These are phyloP conservation scores for Hypomecis atomaria DNA, from an alignment of 2,888 invertebrate species.

Conservation along the genomic window DNA sequence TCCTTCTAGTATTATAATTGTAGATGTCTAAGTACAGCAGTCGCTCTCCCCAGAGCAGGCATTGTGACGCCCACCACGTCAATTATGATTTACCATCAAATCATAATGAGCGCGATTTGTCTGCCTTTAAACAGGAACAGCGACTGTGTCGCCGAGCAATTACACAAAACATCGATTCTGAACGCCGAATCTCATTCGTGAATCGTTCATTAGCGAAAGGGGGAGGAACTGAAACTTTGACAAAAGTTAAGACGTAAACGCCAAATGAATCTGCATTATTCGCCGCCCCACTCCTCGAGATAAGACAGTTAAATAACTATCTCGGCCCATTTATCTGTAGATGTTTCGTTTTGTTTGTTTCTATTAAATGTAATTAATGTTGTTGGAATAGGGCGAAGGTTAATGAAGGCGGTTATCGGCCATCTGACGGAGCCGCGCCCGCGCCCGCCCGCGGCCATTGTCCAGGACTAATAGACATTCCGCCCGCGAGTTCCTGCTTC, in stretches of 20 bases:
- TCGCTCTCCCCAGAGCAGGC: background rate
- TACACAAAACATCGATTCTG: conserved; percentile 75
- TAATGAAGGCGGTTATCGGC: conserved; percentile 76
- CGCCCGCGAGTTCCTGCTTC: conserved; percentile 24
- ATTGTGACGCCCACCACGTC: conserved; percentile 10
- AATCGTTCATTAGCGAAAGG: conserved; percentile 74
- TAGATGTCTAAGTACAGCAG: too few species aligned
- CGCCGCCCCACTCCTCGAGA: conserved; percentile 60
- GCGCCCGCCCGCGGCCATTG: conserved; percentile 32
- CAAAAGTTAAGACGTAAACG: conserved; percentile 76
- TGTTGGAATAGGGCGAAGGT: conserved; percentile 69
- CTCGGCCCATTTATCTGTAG: conserved; percentile 75
- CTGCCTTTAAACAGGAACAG: conserved; percentile 41
- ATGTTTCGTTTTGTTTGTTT: conserved; percentile 79
- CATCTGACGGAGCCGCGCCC: conserved; percentile 59
- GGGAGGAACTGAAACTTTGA: conserved; percentile 71
- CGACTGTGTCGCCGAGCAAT: conserved; percentile 57
- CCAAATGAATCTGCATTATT: conserved; percentile 77
- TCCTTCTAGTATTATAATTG: too few species aligned
- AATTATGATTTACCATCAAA: conserved; percentile 34
- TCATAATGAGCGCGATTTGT: conserved; percentile 41
- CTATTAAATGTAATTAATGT: conserved; percentile 79
- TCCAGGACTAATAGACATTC: conserved; percentile 47
- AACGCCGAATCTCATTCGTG: conserved; percentile 70
- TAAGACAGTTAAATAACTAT: conserved; percentile 81